Percentiles rank a stretch among this genome's conserved stretches.
phyloP scores from a whole-genome alignment of 2,888 invertebrate genomes.

The Lepidonotus clava region DNA sequence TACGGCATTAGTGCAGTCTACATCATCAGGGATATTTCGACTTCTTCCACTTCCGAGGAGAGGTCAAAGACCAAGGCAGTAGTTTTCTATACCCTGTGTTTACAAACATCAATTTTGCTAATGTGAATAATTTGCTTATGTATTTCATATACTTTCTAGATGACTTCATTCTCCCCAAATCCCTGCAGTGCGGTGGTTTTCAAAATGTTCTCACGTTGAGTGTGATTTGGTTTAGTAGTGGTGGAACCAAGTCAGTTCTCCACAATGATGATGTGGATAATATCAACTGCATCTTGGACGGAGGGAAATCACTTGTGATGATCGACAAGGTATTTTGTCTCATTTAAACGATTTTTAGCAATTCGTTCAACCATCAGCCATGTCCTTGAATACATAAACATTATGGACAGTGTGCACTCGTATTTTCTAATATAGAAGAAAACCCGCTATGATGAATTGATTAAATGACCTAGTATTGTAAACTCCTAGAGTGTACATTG shows the following conservation, averaged over 20 bases:
- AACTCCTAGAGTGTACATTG: slow-evolving; percentile 63
- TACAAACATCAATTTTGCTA: too few species aligned
- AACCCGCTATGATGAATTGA: slow-evolving; percentile 64
- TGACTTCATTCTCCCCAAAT: slow-evolving; percentile 70
- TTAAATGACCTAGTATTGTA: slow-evolving; percentile 67
- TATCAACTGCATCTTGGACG: slow-evolving; percentile 75
- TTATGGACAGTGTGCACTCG: too few species aligned
- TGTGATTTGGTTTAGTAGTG: slow-evolving; percentile 75
- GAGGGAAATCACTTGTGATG: slow-evolving; percentile 72
- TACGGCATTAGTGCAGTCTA: too few species aligned
- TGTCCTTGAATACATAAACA: too few species aligned
- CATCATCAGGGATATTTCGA: too few species aligned
- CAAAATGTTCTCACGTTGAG: slow-evolving; percentile 69
- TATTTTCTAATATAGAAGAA: too few species aligned
- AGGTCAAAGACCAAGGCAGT: too few species aligned
- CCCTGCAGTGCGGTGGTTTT: slow-evolving; percentile 75
- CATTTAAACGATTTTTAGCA: too few species aligned
- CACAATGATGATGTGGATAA: slow-evolving; percentile 75
- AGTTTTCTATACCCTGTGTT: too few species aligned
- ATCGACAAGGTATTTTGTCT: slow-evolving; percentile 73
- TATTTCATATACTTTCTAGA: slow-evolving; percentile 64
- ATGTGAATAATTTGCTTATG: too few species aligned
- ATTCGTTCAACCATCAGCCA: too few species aligned
- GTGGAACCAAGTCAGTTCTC: slow-evolving; percentile 74
- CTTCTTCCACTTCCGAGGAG: too few species aligned